phyloP scores from a whole-genome alignment of 2,113 vertebrate genomes.

The Odobenus rosmarus region DNA sequence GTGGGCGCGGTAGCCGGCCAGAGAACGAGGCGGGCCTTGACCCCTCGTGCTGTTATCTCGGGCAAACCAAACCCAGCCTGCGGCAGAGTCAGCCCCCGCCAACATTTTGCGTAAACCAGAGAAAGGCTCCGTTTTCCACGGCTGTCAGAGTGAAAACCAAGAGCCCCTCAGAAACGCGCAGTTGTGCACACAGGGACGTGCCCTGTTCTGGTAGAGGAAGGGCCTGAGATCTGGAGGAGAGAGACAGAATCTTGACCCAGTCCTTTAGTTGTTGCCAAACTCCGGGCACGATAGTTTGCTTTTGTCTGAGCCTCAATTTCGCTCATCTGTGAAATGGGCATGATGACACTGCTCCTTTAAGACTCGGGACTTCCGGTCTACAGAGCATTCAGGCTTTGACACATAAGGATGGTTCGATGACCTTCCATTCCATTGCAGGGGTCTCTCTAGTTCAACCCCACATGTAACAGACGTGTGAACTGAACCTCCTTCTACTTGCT shows the following conservation, averaged over 20 bases:
- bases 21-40: no score
- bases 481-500: neutral
- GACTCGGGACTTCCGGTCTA: neutral
- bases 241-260: neutral
- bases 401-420: rapidly evolving
- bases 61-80: rapidly evolving
- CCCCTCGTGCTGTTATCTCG: rapidly evolving
- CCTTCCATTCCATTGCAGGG: neutral
- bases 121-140: neutral
- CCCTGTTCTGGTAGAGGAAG: rapidly evolving
- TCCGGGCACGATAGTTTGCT: neutral
- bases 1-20: no score
- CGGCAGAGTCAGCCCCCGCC: rapidly evolving
- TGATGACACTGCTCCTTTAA: rapidly evolving
- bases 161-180: neutral
- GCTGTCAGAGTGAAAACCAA: neutral
- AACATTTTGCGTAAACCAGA: rapidly evolving
- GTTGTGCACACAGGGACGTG: rapidly evolving
- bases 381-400: neutral
- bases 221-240: neutral
- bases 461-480: neutral
- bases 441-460: no score
- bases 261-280: neutral
- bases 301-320: neutral
- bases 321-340: neutral